A percentile compares a stretch with the other conserved stretches of the same genome.
Conservation (phyloP, 2,797 vertebrate species). For the Siniperca obscura region DNA sequence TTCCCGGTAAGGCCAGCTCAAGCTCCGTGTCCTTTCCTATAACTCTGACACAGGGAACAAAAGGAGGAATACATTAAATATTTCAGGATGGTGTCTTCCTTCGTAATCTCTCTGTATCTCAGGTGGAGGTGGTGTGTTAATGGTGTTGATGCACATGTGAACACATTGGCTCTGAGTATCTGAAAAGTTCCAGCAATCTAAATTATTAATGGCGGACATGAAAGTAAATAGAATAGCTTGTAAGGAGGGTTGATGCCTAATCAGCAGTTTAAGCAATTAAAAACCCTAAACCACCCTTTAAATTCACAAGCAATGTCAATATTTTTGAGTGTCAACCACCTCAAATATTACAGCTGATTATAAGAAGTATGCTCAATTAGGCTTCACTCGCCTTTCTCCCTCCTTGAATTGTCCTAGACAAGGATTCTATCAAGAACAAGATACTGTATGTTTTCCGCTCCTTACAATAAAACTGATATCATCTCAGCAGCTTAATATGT, state of each 20-base stretch:
- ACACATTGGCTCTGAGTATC: not conserved
- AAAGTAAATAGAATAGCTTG: constrained; percentile 54
- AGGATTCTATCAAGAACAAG: constrained; percentile 23
- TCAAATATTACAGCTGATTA: constrained; percentile 6
- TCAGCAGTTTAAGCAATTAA: constrained; percentile 16
- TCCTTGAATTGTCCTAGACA: constrained; percentile 53
- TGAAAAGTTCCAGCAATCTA: constrained; percentile 29
- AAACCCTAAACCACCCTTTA: not conserved
- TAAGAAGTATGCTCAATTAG: constrained; percentile 29
- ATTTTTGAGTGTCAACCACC: not conserved
- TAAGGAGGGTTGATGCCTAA: not conserved
- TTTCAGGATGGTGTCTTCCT: constrained; percentile 56
- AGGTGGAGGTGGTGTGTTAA: constrained; percentile 30
- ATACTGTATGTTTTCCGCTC: constrained; percentile 23
- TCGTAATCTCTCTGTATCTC: constrained; percentile 9
- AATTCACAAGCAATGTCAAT: constrained; percentile 11
- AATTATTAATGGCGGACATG: constrained; percentile 63
- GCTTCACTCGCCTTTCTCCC: not conserved
- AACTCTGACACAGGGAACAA: constrained; percentile 50
- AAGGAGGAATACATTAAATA: constrained; percentile 60
- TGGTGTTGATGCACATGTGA: not conserved
- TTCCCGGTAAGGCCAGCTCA: constrained; percentile 39
- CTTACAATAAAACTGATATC: constrained; percentile 52
- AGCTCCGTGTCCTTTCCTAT: constrained; percentile 58
- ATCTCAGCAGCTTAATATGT: constrained; percentile 59